Conservation (phyloP, 2,797 vertebrate genomes). For the Arnoldichthys spilopterus region DNA sequence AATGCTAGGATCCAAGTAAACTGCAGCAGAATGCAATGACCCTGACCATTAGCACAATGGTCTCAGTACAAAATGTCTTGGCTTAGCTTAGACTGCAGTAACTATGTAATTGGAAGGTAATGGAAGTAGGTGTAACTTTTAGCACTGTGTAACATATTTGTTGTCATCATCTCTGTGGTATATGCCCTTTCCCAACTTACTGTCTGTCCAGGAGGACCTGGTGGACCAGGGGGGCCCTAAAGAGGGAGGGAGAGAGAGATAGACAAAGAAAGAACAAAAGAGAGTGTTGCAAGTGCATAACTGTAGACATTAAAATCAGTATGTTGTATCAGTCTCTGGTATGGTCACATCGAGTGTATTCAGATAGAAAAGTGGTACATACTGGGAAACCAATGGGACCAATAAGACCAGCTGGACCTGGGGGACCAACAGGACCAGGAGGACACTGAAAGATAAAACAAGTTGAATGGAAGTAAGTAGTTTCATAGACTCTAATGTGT, state of each 20-base stretch:
- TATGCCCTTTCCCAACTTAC: constrained; percentile 74
- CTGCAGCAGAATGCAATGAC: background rate
- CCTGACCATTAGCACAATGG: background rate
- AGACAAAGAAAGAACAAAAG: background rate
- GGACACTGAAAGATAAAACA: constrained; percentile 66
- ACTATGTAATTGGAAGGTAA: background rate
- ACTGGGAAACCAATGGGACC: constrained; percentile 69
- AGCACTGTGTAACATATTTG: background rate
- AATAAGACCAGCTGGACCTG: constrained; percentile 60
- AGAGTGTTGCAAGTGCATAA: constrained; percentile 2
- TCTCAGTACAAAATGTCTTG: background rate
- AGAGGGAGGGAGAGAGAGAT: constrained; percentile 41
- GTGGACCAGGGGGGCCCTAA: constrained; percentile 84
- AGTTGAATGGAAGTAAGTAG: background rate
- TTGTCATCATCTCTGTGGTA: background rate
- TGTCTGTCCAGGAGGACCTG: constrained; percentile 83
- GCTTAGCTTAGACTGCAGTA: background rate
- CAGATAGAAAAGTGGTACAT: constrained; percentile 49
- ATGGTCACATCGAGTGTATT: background rate
- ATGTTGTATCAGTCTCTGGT: background rate
- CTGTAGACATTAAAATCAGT: background rate
- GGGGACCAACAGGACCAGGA: constrained; percentile 63
- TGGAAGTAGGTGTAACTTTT: background rate
- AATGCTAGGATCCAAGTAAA: background rate
- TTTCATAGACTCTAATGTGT: background rate